phyloP scores from a whole-genome alignment of 2,113 vertebrate genomes.

The Hiodon tergisus region DNA sequence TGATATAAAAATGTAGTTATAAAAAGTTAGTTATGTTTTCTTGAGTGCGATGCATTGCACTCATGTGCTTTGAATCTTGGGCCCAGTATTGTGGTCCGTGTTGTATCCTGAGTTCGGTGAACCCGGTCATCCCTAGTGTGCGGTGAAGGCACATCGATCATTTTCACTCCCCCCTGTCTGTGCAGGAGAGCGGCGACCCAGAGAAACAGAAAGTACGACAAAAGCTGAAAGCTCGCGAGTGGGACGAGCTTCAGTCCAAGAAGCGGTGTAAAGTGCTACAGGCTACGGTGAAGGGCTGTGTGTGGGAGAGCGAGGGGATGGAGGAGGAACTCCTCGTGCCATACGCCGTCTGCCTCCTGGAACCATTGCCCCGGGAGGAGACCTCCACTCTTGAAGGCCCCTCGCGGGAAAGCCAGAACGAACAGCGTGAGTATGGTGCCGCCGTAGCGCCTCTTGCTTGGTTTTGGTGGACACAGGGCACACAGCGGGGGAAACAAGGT shows the following conservation, averaged over 20 bases:
- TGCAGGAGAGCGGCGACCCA: slow-evolving; percentile 74
- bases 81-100: no score
- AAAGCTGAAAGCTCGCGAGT: slow-evolving; percentile 88
- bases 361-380: slow-evolving; percentile 61
- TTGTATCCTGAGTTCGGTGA: no score
- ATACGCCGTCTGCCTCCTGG: slow-evolving; percentile 69
- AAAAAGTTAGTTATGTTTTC: no score
- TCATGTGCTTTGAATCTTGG: no score
- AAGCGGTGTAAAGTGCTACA: slow-evolving; percentile 80
- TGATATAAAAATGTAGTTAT: no score
- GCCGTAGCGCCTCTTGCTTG: background rate
- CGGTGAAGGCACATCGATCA: background rate
- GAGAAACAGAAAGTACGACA: slow-evolving; percentile 91
- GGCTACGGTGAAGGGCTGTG: slow-evolving; percentile 75
- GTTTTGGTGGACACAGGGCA: no score
- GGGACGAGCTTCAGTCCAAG: slow-evolving; percentile 90
- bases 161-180: background rate
- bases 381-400: slow-evolving; percentile 59
- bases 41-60: no score
- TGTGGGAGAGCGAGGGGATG: slow-evolving; percentile 61
- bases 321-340: slow-evolving; percentile 65
- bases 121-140: no score
- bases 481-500: no score
- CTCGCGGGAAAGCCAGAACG: slow-evolving; percentile 61
- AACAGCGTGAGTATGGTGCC: slow-evolving; percentile 69